Base-by-base conservation (phyloP, 2,888 invertebrate species). In the Taphrorychus bicolor region DNA sequence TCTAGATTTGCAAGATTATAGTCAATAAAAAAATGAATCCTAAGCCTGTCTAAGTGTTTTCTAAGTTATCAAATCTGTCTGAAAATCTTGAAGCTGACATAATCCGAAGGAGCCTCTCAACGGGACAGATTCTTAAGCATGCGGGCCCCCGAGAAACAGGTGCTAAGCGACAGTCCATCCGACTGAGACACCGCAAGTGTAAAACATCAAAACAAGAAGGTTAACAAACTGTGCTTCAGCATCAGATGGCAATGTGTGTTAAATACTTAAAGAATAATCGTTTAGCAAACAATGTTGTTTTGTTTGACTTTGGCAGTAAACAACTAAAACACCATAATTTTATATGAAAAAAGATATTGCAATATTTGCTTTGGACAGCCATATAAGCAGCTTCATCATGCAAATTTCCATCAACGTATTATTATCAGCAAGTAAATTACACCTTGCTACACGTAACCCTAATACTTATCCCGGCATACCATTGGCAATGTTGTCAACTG, bases 401-500 rank as follows among this genome's bases (percentile, higher is more conserved):
- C 32, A 32, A 32, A 32, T 32, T 9, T 32, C 9, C 7, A 32
- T n/a, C n/a, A n/a, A 32, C 32, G 11, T 32, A 32, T 32, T 11
- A 32, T 32, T 32, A 32, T 9, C 9, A 11, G 9, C 32, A 32
- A 32, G 7, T 11, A 32, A 45, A 45, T 51, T 51, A 51, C 18
- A 51, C n/a, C 19, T 51, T 51, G 51, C n/a, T 19, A 14, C 3
- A 51, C 14, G 17, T 51, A 21, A 21, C 48, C 22, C 17, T 22
- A 22, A 23, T 7, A 32, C 32, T 45, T 16, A 45, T 14, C 45
- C 14, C 14, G 14, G 17, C 7, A 4, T 18, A 40, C 40, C 56
- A 41, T 56, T 56, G 41, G 16, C 18, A 56, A 56, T 5, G 17
- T 40, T 56, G 56, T 56, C 56, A 40, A 24, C 41, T 41, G 4